Percentiles rank a stretch among this genome's conserved stretches.
These are phyloP conservation scores for Drosophila nebulosa DNA, from an alignment of 1,140 invertebrate genomes.

Conservation along the genomic window DNA sequence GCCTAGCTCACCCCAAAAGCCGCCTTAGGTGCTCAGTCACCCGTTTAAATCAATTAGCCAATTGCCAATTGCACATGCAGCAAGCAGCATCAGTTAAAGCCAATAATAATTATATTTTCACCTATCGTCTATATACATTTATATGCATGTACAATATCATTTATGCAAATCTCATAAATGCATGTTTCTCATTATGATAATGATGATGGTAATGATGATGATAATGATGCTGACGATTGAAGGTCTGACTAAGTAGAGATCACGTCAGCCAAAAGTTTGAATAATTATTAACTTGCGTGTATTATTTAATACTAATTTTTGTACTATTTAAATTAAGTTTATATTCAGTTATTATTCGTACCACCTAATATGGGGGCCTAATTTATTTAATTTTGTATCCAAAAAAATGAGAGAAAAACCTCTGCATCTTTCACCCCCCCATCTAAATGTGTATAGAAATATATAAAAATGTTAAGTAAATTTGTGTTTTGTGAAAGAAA, in stretches of 20 bases:
- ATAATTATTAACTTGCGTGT: constrained; percentile 46
- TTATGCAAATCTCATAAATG: constrained; percentile 30
- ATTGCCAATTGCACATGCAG: constrained; percentile 36
- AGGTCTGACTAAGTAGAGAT: constrained; percentile 8
- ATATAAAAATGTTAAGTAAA: constrained; percentile 18
- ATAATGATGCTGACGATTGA: not conserved
- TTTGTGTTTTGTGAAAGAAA: constrained; percentile 23
- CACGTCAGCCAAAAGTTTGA: constrained; percentile 24
- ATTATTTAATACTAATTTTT: constrained; percentile 34
- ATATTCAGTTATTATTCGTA: constrained; percentile 41
- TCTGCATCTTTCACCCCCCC: too few species aligned
- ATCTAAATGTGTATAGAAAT: constrained; percentile 25
- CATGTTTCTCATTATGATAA: constrained; percentile 7
- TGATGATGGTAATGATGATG: not conserved
- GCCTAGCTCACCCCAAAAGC: constrained; percentile 20
- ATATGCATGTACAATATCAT: constrained; percentile 39
- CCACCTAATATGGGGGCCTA: constrained; percentile 53
- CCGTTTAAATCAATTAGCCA: constrained; percentile 41
- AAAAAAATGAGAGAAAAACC: not conserved
- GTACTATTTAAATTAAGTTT: constrained; percentile 50
- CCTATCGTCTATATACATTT: not conserved
- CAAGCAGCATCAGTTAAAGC: constrained; percentile 15
- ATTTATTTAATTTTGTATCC: constrained; percentile 55
- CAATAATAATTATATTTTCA: constrained; percentile 19
- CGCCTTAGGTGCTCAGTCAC: constrained; percentile 46